Evolutionary conservation across 2,797 vertebrate genomes (phyloP), one percentile per base, ranked within the genome.

Genomic region (Chloroceryle inda): DNA sequence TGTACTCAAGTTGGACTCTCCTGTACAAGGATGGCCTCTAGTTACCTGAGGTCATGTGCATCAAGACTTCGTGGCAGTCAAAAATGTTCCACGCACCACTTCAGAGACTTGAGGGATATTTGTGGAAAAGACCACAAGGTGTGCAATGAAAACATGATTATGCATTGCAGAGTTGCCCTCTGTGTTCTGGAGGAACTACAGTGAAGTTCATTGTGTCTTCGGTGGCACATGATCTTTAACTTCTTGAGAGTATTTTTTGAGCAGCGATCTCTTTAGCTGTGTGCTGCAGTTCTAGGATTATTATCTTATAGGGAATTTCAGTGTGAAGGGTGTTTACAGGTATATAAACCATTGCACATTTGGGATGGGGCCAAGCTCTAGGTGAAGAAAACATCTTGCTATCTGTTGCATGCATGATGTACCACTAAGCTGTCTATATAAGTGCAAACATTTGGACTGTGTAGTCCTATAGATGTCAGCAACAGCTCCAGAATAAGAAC

Each of bases 131-230:
- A 44, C 44, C 22, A 22, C 27, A 42, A 33, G 22, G 17, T 35
- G 12, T 2, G 0, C 6, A 8, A 8, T 22, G 9, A 62, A 42
- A 69, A n/a, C 1, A 0, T 40, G 13, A 37, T 71, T 52, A 24
- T 38, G 22, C 20, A 8, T 10, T 37, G n/a, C 11, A 26, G 10
- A 1, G 0, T 47, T 64, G 5, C 27, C 26, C 42, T 72, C 12
- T 29, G 10, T 61, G 22, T 68, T 81, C 45, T 72, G 15, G 22
- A 83, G 11, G 16, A 19, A 2, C 47, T 53, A 3, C 0, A 1
- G 38, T 58, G 42, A 53, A 44, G 31, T 47, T 56, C n/a, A 40
- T 10, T 1, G 0, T 38, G 31, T 67, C 27, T 74, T 68, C 27
- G 52, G 19, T 74, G 22, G 8, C n/a, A 52, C 1, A 0, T 55